phyloP scores from a whole-genome alignment of 1,140 invertebrate genomes.

The Grapholita molesta region DNA sequence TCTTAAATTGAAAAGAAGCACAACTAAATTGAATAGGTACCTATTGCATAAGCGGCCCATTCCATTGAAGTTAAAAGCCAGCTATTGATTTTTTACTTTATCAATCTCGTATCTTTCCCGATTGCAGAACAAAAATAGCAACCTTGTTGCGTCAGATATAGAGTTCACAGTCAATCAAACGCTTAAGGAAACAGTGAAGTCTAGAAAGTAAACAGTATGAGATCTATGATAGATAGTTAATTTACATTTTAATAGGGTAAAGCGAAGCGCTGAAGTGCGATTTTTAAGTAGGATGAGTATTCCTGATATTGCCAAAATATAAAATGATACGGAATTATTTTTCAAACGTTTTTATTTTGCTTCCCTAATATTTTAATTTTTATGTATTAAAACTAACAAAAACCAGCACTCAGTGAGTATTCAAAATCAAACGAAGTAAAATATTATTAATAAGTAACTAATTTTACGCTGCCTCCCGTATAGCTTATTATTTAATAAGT shows the following conservation, averaged over 20 bases:
- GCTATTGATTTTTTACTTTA: background rate
- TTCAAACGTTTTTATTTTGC: too few relatives aligned
- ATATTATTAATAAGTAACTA: too few relatives aligned
- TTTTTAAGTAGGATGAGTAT: background rate
- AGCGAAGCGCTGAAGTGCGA: background rate
- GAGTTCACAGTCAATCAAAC: background rate
- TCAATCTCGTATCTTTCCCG: background rate
- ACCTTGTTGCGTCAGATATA: background rate
- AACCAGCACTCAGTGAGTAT: too few relatives aligned
- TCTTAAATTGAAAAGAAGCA: too few relatives aligned
- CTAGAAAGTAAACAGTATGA: slow-evolving; percentile 19
- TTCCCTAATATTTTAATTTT: too few relatives aligned
- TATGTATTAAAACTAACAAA: too few relatives aligned
- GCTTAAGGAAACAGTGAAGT: slow-evolving; percentile 6
- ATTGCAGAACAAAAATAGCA: background rate
- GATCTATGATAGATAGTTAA: slow-evolving; percentile 25
- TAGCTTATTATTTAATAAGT: too few relatives aligned
- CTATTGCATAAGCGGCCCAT: background rate
- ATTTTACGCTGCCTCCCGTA: too few relatives aligned
- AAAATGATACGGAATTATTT: too few relatives aligned
- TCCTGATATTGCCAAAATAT: background rate
- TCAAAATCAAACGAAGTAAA: too few relatives aligned
- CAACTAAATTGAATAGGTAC: slow-evolving; percentile 7
- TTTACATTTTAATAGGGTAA: slow-evolving; percentile 32
- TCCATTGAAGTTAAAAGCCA: slow-evolving; percentile 13